Percentiles rank a stretch among this genome's conserved stretches.
These are phyloP conservation scores for Metopia argyrocephala DNA, from an alignment of 2,888 invertebrate species.

Conservation along the genomic window DNA sequence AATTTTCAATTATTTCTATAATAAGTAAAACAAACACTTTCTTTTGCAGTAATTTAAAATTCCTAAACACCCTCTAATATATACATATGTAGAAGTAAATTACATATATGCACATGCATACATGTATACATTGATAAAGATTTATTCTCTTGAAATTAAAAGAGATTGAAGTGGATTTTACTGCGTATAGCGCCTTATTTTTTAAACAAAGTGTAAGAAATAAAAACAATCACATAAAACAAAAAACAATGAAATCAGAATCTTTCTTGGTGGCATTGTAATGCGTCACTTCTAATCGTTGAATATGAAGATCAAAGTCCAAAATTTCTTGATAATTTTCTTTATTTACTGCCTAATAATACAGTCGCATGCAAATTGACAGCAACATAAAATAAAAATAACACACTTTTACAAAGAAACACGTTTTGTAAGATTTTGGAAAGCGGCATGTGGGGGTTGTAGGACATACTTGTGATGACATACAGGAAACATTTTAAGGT, in stretches of 20 bases:
- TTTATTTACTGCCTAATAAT: not conserved
- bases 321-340: slow-evolving; percentile 31
- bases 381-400: not conserved
- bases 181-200: no score
- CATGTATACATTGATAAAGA: slow-evolving; percentile 10
- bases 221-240: slow-evolving; percentile 6
- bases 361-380: slow-evolving; percentile 3
- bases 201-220: no score
- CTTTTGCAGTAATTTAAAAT: no score
- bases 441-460: no score
- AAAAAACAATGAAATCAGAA: slow-evolving; percentile 2
- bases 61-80: slow-evolving; percentile 4
- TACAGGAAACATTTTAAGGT: no score
- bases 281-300: slow-evolving; percentile 54
- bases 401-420: no score
- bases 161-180: no score
- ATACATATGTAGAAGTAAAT: no score
- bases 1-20: no score
- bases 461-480: no score
- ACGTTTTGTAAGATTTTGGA: no score
- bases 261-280: slow-evolving; percentile 48
- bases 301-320: slow-evolving; percentile 46
- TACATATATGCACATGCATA: slow-evolving; percentile 5
- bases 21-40: no score
- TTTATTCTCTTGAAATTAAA: not conserved